A percentile compares a stretch with the other conserved stretches of the same genome.
phyloP scores from a whole-genome alignment of 2,888 invertebrate species.

The Andrena bucephala region DNA sequence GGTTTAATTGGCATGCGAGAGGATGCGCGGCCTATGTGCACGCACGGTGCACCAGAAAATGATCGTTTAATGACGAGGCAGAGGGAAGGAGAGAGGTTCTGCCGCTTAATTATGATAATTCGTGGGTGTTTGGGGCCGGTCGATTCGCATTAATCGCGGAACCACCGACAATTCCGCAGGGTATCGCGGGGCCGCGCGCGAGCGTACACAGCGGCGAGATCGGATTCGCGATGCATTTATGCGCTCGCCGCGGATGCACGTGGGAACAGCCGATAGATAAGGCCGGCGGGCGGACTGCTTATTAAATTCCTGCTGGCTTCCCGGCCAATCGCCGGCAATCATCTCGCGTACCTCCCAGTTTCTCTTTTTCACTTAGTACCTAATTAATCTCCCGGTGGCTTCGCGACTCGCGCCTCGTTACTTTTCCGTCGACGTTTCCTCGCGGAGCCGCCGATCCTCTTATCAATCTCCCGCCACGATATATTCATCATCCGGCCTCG shows the following conservation, averaged over 20 bases:
- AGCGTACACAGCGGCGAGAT: constrained; percentile 40
- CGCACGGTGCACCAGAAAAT: constrained; percentile 44
- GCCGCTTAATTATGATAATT: constrained; percentile 66
- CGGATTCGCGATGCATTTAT: constrained; percentile 67
- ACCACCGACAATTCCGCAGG: not conserved
- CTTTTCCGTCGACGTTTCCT: constrained; percentile 52
- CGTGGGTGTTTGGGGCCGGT: constrained; percentile 13
- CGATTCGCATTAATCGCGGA: constrained; percentile 41
- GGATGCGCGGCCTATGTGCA: constrained; percentile 4
- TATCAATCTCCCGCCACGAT: constrained; percentile 12
- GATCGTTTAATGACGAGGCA: constrained; percentile 48
- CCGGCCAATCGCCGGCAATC: constrained; percentile 65
- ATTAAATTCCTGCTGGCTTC: constrained; percentile 65
- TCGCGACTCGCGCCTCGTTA: constrained; percentile 53
- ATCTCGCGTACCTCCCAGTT: constrained; percentile 56
- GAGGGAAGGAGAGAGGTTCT: not conserved
- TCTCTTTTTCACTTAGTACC: constrained; percentile 57
- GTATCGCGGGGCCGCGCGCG: not conserved
- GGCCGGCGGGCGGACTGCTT: constrained; percentile 41
- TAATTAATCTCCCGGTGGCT: constrained; percentile 64
- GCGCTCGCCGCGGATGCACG: constrained; percentile 63
- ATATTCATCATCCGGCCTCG: constrained; percentile 29
- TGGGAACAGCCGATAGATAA: constrained; percentile 69
- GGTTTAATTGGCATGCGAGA: constrained; percentile 38
- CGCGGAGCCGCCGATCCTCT: constrained; percentile 11